phyloP scores from a whole-genome alignment of 2,113 vertebrate genomes.

The Ammodytes marinus region DNA sequence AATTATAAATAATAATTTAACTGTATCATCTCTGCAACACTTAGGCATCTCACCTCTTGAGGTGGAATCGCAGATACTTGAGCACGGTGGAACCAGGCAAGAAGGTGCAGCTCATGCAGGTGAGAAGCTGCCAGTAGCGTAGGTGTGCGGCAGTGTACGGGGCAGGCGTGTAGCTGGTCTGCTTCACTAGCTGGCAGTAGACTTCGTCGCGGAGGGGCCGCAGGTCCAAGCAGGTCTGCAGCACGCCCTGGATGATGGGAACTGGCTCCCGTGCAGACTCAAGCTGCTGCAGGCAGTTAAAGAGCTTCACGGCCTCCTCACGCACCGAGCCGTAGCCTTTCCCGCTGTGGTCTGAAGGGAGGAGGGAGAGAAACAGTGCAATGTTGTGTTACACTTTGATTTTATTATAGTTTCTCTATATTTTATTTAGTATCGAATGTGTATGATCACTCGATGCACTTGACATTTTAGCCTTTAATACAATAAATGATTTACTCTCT shows the following conservation, averaged over 20 bases:
- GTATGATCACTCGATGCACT: background rate
- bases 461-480: background rate
- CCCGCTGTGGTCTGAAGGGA: slow-evolving; percentile 80
- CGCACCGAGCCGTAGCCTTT: slow-evolving; percentile 91
- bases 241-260: slow-evolving; percentile 96
- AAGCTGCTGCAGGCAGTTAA: slow-evolving; percentile 96
- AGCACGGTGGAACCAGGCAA: slow-evolving; percentile 89
- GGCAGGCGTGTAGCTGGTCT: slow-evolving; percentile 89
- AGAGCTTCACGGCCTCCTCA: slow-evolving; percentile 95
- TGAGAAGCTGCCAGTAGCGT: slow-evolving; percentile 98
- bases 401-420: background rate
- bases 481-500: background rate
- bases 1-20: background rate
- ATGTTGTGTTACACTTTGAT: background rate
- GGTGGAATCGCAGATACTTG: slow-evolving; percentile 92
- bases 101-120: slow-evolving; percentile 98
- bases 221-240: slow-evolving; percentile 97
- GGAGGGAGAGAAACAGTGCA: background rate
- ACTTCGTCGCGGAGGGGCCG: slow-evolving; percentile 95
- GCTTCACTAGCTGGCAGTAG: slow-evolving; percentile 98
- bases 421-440: background rate
- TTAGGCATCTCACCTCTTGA: slow-evolving; percentile 88
- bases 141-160: slow-evolving; percentile 87
- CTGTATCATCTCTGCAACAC: background rate
- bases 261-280: slow-evolving; percentile 90